Conservation (phyloP, 1,140 invertebrate genomes). For the Adoxophyes honmai region DNA sequence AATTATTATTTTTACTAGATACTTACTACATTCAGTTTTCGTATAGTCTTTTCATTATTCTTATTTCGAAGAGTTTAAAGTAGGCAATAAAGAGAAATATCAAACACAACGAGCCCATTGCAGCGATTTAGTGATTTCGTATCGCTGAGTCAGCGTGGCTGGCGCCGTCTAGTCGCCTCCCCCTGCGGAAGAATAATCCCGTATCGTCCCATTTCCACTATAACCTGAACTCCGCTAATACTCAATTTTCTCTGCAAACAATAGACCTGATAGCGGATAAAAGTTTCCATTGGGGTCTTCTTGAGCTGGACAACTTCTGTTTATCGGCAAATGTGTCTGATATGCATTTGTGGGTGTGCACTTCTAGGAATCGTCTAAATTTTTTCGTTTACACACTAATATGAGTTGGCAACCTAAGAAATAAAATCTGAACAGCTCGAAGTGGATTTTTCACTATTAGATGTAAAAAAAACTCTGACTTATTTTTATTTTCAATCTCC, state of each 20-base stretch:
- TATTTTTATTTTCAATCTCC: no score
- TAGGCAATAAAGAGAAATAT: no score
- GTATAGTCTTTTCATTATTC: no score
- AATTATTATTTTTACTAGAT: no score
- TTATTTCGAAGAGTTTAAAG: no score
- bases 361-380: background rate
- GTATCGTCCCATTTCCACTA: background rate
- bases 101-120: background rate
- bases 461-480: no score
- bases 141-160: constrained; percentile 10
- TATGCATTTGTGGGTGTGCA: constrained; percentile 12
- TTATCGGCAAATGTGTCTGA: constrained; percentile 13
- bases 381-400: background rate
- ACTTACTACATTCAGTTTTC: no score
- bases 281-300: background rate
- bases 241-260: background rate
- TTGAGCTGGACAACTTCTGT: background rate
- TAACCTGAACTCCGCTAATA: background rate
- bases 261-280: background rate
- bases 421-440: no score
- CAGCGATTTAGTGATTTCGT: constrained; percentile 2
- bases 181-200: constrained; percentile 8
- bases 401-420: background rate
- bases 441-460: no score
- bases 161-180: constrained; percentile 9